These are phyloP conservation scores for Epicauta chinensis DNA, from an alignment of 1,140 invertebrate species.

Conservation along the genomic window DNA sequence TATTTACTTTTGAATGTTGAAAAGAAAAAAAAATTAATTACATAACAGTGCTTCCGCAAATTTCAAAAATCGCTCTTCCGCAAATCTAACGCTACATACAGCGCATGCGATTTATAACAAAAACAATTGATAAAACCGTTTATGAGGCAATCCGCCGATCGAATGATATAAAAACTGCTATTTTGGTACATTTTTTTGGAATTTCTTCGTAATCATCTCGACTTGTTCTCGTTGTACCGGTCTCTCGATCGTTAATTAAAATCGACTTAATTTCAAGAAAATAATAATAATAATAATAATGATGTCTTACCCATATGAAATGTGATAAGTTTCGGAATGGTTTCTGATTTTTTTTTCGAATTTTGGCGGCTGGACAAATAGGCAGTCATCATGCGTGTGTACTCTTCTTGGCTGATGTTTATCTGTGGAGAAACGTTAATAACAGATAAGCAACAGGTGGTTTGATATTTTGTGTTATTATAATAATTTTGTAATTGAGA, in stretches of 20 bases:
- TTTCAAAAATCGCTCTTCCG: no score
- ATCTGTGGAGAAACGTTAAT: slow-evolving; percentile 26
- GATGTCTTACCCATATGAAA: slow-evolving; percentile 34
- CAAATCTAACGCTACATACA: no score
- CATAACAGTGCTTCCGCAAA: no score
- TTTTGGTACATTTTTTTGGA: not conserved
- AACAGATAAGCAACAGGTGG: slow-evolving; percentile 23
- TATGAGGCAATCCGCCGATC: no score
- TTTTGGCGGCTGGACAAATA: slow-evolving; percentile 28
- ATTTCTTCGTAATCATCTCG: not conserved
- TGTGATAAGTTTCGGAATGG: slow-evolving; percentile 33
- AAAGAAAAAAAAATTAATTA: no score
- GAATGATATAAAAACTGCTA: no score
- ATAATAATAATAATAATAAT: not conserved
- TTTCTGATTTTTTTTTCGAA: slow-evolving; percentile 14
- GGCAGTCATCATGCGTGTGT: slow-evolving; percentile 32
- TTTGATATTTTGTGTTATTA: not conserved
- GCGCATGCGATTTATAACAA: no score
- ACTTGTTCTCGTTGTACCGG: slow-evolving; percentile 2
- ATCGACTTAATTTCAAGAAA: not conserved
- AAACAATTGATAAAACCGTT: no score
- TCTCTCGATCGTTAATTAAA: not conserved
- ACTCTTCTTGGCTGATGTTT: slow-evolving; percentile 39
- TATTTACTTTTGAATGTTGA: no score
- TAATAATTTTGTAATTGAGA: not conserved